Conservation (phyloP, 2,888 invertebrate genomes). For the Microdon myrmicae region DNA sequence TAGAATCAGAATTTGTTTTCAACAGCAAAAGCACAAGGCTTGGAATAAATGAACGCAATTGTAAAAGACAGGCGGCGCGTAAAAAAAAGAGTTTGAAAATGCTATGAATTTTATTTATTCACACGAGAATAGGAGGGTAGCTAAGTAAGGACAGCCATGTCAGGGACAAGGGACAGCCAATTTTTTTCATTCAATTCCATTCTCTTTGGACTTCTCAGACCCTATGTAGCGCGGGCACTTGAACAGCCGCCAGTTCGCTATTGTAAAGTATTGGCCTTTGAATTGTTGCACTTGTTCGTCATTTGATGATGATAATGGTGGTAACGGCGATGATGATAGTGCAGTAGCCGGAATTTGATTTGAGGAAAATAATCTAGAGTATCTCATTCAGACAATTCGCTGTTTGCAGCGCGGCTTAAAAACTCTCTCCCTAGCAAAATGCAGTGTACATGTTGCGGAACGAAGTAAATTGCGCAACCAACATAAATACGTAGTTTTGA, state of each 20-base stretch:
- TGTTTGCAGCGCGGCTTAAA: slow-evolving; percentile 35
- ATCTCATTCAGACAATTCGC: slow-evolving; percentile 43
- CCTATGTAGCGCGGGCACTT: slow-evolving; percentile 16
- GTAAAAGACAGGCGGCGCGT: slow-evolving; percentile 43
- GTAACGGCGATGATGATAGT: slow-evolving; percentile 19
- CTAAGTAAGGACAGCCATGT: slow-evolving; percentile 36
- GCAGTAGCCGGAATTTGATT: slow-evolving; percentile 28
- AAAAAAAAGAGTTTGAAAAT: slow-evolving; percentile 42
- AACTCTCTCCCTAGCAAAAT: slow-evolving; percentile 15
- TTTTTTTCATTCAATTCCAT: background rate
- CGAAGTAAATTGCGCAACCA: slow-evolving; percentile 48
- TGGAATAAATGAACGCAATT: slow-evolving; percentile 33
- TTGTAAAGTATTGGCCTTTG: slow-evolving; percentile 32
- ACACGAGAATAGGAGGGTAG: slow-evolving; percentile 11
- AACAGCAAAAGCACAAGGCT: slow-evolving; percentile 7
- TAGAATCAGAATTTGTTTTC: too few relatives aligned
- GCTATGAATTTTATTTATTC: slow-evolving; percentile 47
- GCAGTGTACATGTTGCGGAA: slow-evolving; percentile 42
- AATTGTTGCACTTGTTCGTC: slow-evolving; percentile 34
- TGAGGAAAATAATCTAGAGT: slow-evolving; percentile 2
- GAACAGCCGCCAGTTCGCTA: slow-evolving; percentile 2
- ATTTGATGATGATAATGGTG: slow-evolving; percentile 26
- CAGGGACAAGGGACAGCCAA: slow-evolving; percentile 39
- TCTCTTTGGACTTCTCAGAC: slow-evolving; percentile 20
- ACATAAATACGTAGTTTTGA: slow-evolving; percentile 32